Conservation (phyloP, 2,888 invertebrate genomes). For the Drosophila silvestris region DNA sequence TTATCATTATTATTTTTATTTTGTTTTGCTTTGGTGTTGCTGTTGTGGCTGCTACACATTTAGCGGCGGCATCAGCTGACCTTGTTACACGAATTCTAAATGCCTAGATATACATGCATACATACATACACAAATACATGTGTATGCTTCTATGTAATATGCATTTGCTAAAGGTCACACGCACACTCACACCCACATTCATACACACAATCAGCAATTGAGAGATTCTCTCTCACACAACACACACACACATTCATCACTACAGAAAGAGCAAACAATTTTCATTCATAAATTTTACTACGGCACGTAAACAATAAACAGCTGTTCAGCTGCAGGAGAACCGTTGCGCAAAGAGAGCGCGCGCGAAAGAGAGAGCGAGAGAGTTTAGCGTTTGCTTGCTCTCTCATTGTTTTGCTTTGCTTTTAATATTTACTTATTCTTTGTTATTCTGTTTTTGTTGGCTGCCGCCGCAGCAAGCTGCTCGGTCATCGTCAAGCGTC, state of each 20-base stretch:
- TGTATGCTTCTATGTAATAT: slow-evolving; percentile 55
- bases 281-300: slow-evolving; percentile 79
- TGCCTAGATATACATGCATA: slow-evolving; percentile 61
- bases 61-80: slow-evolving; percentile 63
- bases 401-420: slow-evolving; percentile 26
- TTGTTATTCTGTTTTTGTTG: slow-evolving; percentile 14
- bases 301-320: slow-evolving; percentile 76
- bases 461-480: slow-evolving; percentile 37
- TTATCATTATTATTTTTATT: slow-evolving; percentile 31
- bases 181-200: slow-evolving; percentile 40
- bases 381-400: background rate
- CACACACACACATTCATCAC: slow-evolving; percentile 16
- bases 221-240: slow-evolving; percentile 28
- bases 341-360: slow-evolving; percentile 4
- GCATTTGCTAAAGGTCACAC: slow-evolving; percentile 77
- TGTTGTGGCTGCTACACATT: slow-evolving; percentile 45
- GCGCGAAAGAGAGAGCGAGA: background rate
- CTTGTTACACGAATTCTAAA: slow-evolving; percentile 77
- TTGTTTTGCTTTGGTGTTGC: slow-evolving; percentile 20
- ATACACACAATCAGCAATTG: slow-evolving; percentile 19
- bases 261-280: slow-evolving; percentile 26
- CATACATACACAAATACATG: slow-evolving; percentile 29
- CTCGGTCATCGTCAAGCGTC: slow-evolving; percentile 83
- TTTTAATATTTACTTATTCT: slow-evolving; percentile 6
- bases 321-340: slow-evolving; percentile 57